phyloP scores from a whole-genome alignment of 2,888 invertebrate species.

The Drosophila recens region DNA sequence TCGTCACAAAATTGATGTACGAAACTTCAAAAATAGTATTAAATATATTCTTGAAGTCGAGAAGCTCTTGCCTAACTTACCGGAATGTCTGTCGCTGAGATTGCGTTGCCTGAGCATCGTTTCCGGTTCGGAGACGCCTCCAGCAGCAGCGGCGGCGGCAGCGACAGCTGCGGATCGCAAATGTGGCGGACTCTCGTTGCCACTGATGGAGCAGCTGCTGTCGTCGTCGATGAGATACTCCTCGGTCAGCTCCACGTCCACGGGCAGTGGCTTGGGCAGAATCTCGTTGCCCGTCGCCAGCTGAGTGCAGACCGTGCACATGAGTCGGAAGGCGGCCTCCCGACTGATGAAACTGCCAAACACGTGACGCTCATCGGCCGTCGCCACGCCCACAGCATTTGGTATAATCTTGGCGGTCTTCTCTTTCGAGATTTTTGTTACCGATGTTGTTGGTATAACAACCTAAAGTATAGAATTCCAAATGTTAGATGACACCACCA shows the following conservation, averaged over 20 bases:
- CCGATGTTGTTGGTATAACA: constrained; percentile 94
- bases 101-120: constrained; percentile 39
- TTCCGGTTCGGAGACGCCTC: constrained; percentile 42
- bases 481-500: not conserved
- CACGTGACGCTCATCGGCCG: constrained; percentile 93
- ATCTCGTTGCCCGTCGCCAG: constrained; percentile 83
- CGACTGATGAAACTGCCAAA: constrained; percentile 96
- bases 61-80: constrained; percentile 27
- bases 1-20: too few relatives aligned
- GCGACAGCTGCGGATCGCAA: constrained; percentile 50
- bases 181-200: constrained; percentile 86
- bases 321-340: constrained; percentile 94
- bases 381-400: constrained; percentile 94
- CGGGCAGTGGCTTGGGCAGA: constrained; percentile 75
- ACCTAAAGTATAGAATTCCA: constrained; percentile 86
- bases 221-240: constrained; percentile 86
- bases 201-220: constrained; percentile 87
- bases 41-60: too few relatives aligned
- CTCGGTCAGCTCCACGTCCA: constrained; percentile 82
- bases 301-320: constrained; percentile 93
- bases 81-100: constrained; percentile 66
- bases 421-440: constrained; percentile 95
- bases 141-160: constrained; percentile 31
- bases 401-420: constrained; percentile 97
- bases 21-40: too few relatives aligned